Evolutionary conservation across 2,113 vertebrate species (phyloP).

Genomic region (Megaceryle torquata): DNA sequence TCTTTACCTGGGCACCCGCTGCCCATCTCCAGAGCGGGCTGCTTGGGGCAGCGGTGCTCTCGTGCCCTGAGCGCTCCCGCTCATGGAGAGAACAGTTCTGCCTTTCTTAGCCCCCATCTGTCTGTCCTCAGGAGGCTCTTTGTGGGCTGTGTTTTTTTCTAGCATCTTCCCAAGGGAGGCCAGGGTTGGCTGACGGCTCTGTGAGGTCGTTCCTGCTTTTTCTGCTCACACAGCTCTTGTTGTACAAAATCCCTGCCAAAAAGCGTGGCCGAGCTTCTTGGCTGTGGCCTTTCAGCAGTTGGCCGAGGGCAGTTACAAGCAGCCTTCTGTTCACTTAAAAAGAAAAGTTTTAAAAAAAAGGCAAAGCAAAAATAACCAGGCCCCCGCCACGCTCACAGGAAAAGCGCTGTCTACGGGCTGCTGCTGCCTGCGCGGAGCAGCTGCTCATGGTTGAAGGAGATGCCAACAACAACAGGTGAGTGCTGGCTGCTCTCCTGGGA

Average conservation of each 20-base stretch:
- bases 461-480: neutral
- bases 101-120: neutral
- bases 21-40: neutral
- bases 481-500: neutral
- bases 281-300: neutral
- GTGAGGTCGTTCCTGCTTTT: neutral
- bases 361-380: neutral
- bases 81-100: neutral
- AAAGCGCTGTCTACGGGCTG: neutral
- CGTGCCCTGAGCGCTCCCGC: neutral
- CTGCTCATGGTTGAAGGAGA: neutral
- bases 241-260: neutral
- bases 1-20: neutral
- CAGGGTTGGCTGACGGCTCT: neutral
- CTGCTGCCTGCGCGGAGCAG: neutral
- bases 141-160: neutral
- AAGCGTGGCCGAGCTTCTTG: neutral
- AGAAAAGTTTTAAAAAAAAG: too few relatives aligned
- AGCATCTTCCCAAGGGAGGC: neutral
- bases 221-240: neutral
- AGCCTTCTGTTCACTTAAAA: neutral
- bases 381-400: neutral
- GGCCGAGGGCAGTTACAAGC: neutral
- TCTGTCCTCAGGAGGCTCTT: neutral
- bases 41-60: neutral